Percentiles rank a stretch among this genome's conserved stretches.
Conservation (phyloP, 2,113 vertebrate species). For the Nannospalax galili region DNA sequence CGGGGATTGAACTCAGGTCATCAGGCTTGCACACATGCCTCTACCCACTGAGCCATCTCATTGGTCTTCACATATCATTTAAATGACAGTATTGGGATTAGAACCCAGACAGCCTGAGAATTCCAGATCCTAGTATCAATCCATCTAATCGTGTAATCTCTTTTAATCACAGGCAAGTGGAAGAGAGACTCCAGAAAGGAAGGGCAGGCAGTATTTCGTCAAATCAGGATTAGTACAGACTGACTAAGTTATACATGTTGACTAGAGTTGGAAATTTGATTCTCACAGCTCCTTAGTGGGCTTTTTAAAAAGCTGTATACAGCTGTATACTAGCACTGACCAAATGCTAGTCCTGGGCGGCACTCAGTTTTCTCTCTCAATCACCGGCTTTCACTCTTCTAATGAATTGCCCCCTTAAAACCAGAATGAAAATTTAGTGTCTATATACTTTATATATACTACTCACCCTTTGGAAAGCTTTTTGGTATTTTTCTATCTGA, state of each 20-base stretch:
- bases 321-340: not conserved
- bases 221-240: not conserved
- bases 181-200: not conserved
- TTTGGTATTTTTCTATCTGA: not conserved
- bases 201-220: not conserved
- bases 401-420: not conserved
- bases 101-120: not conserved
- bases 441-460: not conserved
- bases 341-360: not conserved
- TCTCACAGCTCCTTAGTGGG: not conserved
- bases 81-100: not conserved
- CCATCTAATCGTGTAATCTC: not conserved
- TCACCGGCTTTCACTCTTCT: not conserved
- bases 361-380: not conserved
- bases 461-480: constrained; percentile 19
- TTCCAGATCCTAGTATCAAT: not conserved
- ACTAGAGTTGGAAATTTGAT: not conserved
- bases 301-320: not conserved
- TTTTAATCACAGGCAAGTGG: not conserved
- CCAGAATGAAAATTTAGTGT: not conserved
- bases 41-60: not conserved
- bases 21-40: not conserved
- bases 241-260: not conserved
- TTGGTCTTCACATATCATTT: not conserved
- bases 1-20: not conserved